A percentile compares a stretch with the other conserved stretches of the same genome.
These are phyloP conservation scores for Enoplosus armatus DNA, from an alignment of 2,797 vertebrate species.

Conservation along the genomic window DNA sequence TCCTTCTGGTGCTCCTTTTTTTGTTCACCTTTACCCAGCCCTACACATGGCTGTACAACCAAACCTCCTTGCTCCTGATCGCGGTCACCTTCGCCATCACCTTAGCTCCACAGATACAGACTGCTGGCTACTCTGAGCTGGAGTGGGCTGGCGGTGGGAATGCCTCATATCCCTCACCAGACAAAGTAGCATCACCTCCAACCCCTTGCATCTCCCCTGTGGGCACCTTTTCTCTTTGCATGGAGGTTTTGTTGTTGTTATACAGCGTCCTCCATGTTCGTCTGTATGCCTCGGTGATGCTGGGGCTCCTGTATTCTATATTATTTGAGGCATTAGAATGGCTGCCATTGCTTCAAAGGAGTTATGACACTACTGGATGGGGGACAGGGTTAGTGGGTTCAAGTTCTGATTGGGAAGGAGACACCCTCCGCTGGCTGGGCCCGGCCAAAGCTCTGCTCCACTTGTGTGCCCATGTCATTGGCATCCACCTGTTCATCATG, in stretches of 20 bases:
- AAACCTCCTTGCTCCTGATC: constrained; percentile 90
- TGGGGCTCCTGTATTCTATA: constrained; percentile 93
- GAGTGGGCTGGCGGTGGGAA: constrained; percentile 67
- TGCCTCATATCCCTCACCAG: constrained; percentile 46
- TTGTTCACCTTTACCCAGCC: constrained; percentile 92
- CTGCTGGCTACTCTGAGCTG: constrained; percentile 79
- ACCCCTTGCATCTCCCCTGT: constrained; percentile 92
- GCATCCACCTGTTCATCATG: constrained; percentile 97
- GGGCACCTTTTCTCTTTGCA: constrained; percentile 95
- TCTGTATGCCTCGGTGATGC: constrained; percentile 92
- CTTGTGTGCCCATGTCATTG: constrained; percentile 93
- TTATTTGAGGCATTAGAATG: constrained; percentile 94
- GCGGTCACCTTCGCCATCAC: constrained; percentile 91
- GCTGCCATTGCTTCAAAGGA: constrained; percentile 81
- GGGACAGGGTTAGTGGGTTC: constrained; percentile 8
- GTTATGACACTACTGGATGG: constrained; percentile 39
- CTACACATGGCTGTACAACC: constrained; percentile 89
- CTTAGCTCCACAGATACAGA: constrained; percentile 91
- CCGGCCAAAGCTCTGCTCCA: constrained; percentile 91
- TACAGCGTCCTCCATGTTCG: constrained; percentile 97
- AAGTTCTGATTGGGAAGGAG: constrained; percentile 54
- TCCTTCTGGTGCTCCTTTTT: constrained; percentile 89
- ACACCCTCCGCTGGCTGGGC: constrained; percentile 88
- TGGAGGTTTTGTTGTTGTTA: constrained; percentile 94
- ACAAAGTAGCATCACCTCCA: constrained; percentile 1